phyloP scores from a whole-genome alignment of 1,140 invertebrate species.

The Latrodectus geometricus region DNA sequence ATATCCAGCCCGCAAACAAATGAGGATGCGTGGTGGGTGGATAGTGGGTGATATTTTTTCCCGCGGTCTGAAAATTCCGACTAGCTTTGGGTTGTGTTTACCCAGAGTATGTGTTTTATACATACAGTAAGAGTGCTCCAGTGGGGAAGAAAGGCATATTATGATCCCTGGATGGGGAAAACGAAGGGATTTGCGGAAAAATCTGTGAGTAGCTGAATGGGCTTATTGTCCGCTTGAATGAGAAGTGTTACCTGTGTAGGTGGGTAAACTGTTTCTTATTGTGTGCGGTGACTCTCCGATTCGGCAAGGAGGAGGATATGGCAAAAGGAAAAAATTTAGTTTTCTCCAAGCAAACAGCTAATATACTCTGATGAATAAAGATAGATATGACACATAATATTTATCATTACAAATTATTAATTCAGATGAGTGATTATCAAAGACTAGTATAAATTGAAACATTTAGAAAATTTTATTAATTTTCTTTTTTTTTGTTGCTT shows the following conservation, averaged over 20 bases:
- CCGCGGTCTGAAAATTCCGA: constrained; percentile 1
- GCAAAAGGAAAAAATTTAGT: too few relatives aligned
- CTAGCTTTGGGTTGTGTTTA: neutral
- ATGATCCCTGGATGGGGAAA: neutral
- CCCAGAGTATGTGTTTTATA: neutral
- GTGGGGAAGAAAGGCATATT: neutral
- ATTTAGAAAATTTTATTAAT: too few relatives aligned
- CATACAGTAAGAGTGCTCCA: neutral
- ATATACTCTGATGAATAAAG: too few relatives aligned
- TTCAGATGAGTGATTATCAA: too few relatives aligned
- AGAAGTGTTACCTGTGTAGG: neutral
- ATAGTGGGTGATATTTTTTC: neutral
- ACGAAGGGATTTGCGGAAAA: neutral
- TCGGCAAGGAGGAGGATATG: too few relatives aligned
- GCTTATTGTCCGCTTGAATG: neutral
- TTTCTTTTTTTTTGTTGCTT: too few relatives aligned
- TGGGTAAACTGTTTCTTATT: too few relatives aligned
- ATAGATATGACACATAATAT: too few relatives aligned
- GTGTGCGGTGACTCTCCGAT: too few relatives aligned
- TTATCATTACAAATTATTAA: too few relatives aligned
- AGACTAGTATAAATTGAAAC: too few relatives aligned
- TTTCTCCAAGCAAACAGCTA: too few relatives aligned
- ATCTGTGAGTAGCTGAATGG: neutral
- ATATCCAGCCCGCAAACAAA: constrained; percentile 23
- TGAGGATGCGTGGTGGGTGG: constrained; percentile 13